These are phyloP conservation scores for Sylvia atricapilla DNA, from an alignment of 2,113 vertebrate species.

Conservation along the genomic window DNA sequence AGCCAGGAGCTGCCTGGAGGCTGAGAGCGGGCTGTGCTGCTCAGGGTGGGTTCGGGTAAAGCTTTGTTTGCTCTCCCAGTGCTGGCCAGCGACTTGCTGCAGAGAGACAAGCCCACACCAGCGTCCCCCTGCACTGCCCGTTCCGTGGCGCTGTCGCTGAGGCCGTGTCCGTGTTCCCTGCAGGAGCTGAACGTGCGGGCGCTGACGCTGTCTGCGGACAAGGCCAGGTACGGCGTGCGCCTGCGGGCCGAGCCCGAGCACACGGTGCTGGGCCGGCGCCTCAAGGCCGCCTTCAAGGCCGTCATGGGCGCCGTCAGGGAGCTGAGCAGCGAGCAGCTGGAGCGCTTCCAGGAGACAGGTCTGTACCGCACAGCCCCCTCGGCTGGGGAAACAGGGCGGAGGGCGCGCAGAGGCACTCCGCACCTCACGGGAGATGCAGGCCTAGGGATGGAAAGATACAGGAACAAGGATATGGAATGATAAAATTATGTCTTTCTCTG, in stretches of 20 bases:
- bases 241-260: slow-evolving; percentile 94
- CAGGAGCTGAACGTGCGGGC: slow-evolving; percentile 94
- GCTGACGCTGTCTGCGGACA: slow-evolving; percentile 90
- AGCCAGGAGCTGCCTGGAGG: too few species aligned
- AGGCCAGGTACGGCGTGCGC: slow-evolving; percentile 87
- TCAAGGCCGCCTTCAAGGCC: slow-evolving; percentile 91
- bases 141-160: accelerated
- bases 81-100: neutral
- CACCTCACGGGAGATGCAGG: too few species aligned
- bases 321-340: slow-evolving; percentile 86
- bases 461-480: neutral
- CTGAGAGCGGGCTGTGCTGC: neutral
- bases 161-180: neutral
- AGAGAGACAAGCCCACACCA: accelerated
- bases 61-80: neutral
- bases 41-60: neutral
- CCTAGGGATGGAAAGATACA: neutral
- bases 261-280: slow-evolving; percentile 94
- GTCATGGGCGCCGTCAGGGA: slow-evolving; percentile 87
- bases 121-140: accelerated
- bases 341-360: slow-evolving; percentile 91
- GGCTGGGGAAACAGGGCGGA: neutral
- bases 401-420: neutral
- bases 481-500: neutral
- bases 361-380: neutral